Evolutionary conservation across 2,888 invertebrate species (phyloP).

Genomic region (Ectropis crepuscularia): DNA sequence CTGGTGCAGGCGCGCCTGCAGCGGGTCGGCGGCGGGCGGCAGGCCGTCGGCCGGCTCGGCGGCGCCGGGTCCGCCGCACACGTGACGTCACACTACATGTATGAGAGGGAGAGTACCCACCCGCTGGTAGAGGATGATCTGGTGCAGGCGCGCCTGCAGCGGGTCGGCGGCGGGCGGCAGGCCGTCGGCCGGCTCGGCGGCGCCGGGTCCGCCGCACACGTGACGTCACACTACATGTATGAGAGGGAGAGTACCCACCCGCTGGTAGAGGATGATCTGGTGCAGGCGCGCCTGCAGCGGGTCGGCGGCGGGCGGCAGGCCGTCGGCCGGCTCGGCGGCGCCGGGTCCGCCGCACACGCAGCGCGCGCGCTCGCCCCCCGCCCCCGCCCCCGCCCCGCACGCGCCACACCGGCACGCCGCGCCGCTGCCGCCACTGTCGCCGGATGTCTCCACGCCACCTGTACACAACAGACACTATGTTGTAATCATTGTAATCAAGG

Average conservation of each 20-base stretch:
- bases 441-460: conserved; percentile 61
- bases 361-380: conserved; percentile 43
- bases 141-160: conserved; percentile 90
- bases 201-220: conserved; percentile 48
- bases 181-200: conserved; percentile 88
- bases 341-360: conserved; percentile 51
- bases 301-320: conserved; percentile 88
- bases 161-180: conserved; percentile 89
- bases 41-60: conserved; percentile 89
- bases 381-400: conserved; percentile 49
- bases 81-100: too few relatives aligned
- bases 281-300: conserved; percentile 91
- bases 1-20: conserved; percentile 91
- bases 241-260: conserved; percentile 86
- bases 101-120: conserved; percentile 72
- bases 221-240: too few relatives aligned
- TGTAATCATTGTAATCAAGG: too few relatives aligned
- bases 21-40: conserved; percentile 88
- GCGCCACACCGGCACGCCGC: conserved; percentile 50
- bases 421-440: conserved; percentile 50
- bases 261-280: conserved; percentile 92
- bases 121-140: conserved; percentile 92
- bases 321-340: conserved; percentile 87
- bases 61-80: conserved; percentile 46
- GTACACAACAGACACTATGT: conserved; percentile 8